Percentiles rank a stretch among this genome's conserved stretches.
Conservation (phyloP, 2,888 invertebrate species). For the Nemotelus nigrinus region DNA sequence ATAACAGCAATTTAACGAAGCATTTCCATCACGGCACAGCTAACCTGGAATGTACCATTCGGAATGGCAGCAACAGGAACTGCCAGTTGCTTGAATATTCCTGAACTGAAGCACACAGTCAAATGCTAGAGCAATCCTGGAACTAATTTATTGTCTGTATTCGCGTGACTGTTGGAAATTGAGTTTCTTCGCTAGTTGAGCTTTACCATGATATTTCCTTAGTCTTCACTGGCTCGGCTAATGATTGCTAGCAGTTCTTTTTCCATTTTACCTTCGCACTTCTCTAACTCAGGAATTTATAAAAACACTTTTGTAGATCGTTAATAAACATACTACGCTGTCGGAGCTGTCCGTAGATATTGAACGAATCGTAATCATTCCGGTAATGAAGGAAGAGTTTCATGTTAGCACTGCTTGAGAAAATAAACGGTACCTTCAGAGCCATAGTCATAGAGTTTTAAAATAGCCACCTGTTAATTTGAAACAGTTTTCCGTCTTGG, state of each 20-base stretch:
- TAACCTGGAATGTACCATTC: background rate
- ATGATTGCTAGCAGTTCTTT: background rate
- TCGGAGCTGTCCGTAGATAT: no score
- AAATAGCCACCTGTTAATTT: no score
- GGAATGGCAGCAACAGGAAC: background rate
- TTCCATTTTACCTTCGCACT: background rate
- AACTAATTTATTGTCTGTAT: constrained; percentile 38
- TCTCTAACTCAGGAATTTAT: constrained; percentile 26
- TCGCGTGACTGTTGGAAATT: constrained; percentile 41
- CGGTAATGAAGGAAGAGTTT: no score
- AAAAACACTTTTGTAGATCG: constrained; percentile 16
- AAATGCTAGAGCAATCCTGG: constrained; percentile 11
- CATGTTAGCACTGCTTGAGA: no score
- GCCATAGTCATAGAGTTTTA: no score
- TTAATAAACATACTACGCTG: constrained; percentile 10
- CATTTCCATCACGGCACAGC: constrained; percentile 38
- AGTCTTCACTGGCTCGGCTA: no score
- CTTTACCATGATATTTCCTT: constrained; percentile 34
- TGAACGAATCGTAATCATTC: no score
- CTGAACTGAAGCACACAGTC: background rate
- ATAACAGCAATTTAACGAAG: constrained; percentile 30
- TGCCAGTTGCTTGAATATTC: background rate
- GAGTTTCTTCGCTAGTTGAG: constrained; percentile 28
- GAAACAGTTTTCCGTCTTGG: no score
- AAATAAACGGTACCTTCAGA: no score